Evolutionary conservation across 2,797 vertebrate species (phyloP), one percentile per base, ranked within the genome.

Genomic region (Acipenser ruthenus): DNA sequence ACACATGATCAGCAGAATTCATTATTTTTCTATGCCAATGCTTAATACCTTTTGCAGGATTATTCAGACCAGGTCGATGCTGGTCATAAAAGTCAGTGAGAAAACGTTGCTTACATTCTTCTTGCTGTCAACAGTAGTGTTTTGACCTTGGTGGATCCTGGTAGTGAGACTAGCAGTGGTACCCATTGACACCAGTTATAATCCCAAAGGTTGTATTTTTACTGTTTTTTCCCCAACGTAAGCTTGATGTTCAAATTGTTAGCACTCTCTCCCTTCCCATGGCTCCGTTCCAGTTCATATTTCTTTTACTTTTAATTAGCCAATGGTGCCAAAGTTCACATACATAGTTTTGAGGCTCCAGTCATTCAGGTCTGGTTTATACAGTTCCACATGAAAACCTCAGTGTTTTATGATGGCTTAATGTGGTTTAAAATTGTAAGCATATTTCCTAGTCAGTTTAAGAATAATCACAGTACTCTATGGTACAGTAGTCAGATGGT

Each of bases 371-470:
- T 74, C 72, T 55, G 48, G 49, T 71, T 56, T 51, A 76, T 69
- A 74, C 67, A 72, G 66, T 65, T 48, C 23, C 13, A 56, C 64
- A 72, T 62, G 63, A 50, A 48, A 65, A 59, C 9, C 52, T 9
- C 10, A 13, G 12, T 67, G 64, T 79, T 76, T 75, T 77, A 78
- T 74, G 73, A 78, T 69, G 55, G 77, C 72, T 82, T 81, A 78
- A 83, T 83, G 84, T 82, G 84, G 79, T 82, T 89, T 86, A 82
- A 71, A 82, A 78, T 83, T 71, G 73, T 78, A 72, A 72, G 80
- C 82, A 88, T 90, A 88, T 86, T 81, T 89, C 74, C 70, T 65
- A 64, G 80, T 72, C 71, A 72, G 78, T 75, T 69, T 69, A 53
- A 65, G 53, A 60, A 67, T 63, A 68, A 74, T 77, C 72, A 72